A percentile compares a stretch with the other conserved stretches of the same genome.
phyloP scores from a whole-genome alignment of 92 coral and sea anemone species.

The Phymanthus crucifer region DNA sequence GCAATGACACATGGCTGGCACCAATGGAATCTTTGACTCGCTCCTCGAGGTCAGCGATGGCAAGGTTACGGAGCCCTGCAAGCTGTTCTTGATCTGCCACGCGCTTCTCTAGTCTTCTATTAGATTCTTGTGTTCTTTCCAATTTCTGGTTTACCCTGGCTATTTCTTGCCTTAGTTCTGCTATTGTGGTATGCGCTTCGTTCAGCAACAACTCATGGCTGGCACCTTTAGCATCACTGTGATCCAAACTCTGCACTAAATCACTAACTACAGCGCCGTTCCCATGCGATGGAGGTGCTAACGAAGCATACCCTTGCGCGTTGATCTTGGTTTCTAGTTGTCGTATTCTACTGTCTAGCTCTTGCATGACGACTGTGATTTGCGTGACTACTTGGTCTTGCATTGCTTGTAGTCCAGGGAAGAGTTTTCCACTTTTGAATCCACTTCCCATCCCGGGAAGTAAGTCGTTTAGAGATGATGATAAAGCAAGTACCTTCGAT shows the following conservation, averaged over 20 bases:
- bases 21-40: constrained; percentile 24
- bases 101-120: constrained; percentile 30
- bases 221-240: constrained; percentile 58
- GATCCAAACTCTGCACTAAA: constrained; percentile 31
- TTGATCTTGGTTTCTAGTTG: not conserved
- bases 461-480: constrained; percentile 12
- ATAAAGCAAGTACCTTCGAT: not conserved
- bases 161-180: too few relatives aligned
- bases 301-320: not conserved
- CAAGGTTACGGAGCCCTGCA: constrained; percentile 30
- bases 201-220: too few relatives aligned
- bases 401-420: not conserved
- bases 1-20: too few relatives aligned
- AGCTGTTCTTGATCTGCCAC: constrained; percentile 44
- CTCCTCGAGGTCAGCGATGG: constrained; percentile 45
- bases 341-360: constrained; percentile 11
- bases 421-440: not conserved
- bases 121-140: constrained; percentile 32
- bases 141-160: constrained; percentile 24
- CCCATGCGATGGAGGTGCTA: not conserved
- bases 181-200: too few relatives aligned
- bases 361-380: not conserved
- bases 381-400: too few relatives aligned
- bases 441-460: not conserved
- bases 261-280: constrained; percentile 13